Evolutionary conservation across 1,140 invertebrate species (phyloP), one percentile per base, ranked within the genome.

Genomic region (Drosophila pectinifera): DNA sequence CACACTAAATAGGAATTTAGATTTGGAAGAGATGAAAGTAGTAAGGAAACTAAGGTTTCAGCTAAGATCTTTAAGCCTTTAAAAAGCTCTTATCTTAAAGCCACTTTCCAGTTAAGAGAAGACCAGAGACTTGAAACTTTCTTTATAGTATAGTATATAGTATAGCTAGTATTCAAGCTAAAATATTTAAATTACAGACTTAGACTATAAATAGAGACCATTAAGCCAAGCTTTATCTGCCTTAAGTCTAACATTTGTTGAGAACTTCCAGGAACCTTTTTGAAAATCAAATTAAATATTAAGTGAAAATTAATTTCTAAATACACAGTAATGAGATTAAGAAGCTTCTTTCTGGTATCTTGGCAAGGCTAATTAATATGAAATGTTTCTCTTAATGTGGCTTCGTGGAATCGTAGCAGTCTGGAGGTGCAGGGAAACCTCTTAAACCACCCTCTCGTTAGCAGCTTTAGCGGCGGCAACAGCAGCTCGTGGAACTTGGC

Each of bases 361-460:
- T 13, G 6, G 22, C 7, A 26, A 61, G 7, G 0, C n/a, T 26
- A 26, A 24, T 54, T 36, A 18, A 20, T 26, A 38, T 7, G 1
- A 59, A 59, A 51, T 14, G 4, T 24, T 36, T 36, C 18, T 28
- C 6, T 10, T 36, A n/a, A n/a, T 51, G 13, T 18, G 28, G 36
- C 10, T 58, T 31, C 6, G 26, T 10, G 26, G n/a, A 41, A 41
- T 13, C 4, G 1, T 16, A n/a, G 6, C 18, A 16, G 11, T 0
- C 1, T 16, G 31, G 14, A 14, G 39, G 7, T 10, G 7, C 11
- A 31, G 20, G 24, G n/a, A 13, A 65, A 68, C 45, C 59, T 68
- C 45, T 67, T 28, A 26, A 68, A 51, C 64, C 59, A 68, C 64
- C 64, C 45, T 42, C 64, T 65, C 45, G 64, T 67, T 68, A 53